Evolutionary conservation across 2,888 invertebrate genomes (phyloP).

Genomic region (Physocephala rufipes): DNA sequence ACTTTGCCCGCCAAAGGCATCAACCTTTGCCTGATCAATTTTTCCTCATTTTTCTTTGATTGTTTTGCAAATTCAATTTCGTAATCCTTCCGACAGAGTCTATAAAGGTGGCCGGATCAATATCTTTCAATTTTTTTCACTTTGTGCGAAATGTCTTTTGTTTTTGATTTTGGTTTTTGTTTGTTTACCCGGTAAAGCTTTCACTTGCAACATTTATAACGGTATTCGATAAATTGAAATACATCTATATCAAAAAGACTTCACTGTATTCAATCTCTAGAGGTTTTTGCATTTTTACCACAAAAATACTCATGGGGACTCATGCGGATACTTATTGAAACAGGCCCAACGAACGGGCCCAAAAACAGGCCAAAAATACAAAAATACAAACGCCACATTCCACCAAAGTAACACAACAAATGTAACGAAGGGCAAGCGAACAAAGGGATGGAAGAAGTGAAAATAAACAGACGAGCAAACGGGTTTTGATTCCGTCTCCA

Average conservation of each 20-base stretch:
- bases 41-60: too few relatives aligned
- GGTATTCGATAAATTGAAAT: neutral
- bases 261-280: constrained; percentile 51
- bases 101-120: too few relatives aligned
- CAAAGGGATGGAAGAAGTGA: constrained; percentile 30
- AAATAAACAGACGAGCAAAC: constrained; percentile 35
- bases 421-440: too few relatives aligned
- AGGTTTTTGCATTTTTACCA: constrained; percentile 47
- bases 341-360: constrained; percentile 33
- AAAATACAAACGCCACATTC: too few relatives aligned
- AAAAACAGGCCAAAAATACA: too few relatives aligned
- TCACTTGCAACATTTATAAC: constrained; percentile 5
- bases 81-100: neutral
- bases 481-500: constrained; percentile 5
- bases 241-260: constrained; percentile 56
- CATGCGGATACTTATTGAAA: too few relatives aligned
- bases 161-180: neutral
- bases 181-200: neutral
- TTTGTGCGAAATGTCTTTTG: neutral
- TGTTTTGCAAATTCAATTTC: constrained; percentile 26
- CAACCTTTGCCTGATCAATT: neutral
- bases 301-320: too few relatives aligned
- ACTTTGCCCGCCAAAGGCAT: neutral
- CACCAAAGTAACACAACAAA: too few relatives aligned
- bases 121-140: too few relatives aligned